Base-by-base conservation (phyloP, 2,113 vertebrate species). In the Lanius collurio region DNA sequence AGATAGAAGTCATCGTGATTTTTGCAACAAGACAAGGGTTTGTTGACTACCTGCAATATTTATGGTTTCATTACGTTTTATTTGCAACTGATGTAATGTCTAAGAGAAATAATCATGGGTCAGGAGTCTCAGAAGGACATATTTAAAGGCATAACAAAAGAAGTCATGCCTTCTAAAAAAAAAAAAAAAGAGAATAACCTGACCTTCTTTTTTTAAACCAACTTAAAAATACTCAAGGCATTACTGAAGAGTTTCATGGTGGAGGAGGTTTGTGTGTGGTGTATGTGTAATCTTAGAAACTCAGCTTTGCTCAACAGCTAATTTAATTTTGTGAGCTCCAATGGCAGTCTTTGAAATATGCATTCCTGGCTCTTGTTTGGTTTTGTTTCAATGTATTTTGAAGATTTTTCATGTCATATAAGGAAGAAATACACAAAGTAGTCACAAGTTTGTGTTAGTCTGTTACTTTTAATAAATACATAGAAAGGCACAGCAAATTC, bases 81-180 rank as follows among this genome's bases (percentile, higher is more conserved):
- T 97, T 95, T 95, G 90, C 93, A 89, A 96, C 93, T 97, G 95
- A 95, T 93, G 94, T 95, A 96, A 95, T 95, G 96, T 96, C 96
- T 97, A 95, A 94, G 92, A 95, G 94, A 73, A 93, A 74, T 80
- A 93, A 85, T 81, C 90, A 89, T 1, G 21, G 92, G 89, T 94
- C 90, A 94, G 37, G 79, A 95, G 90, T 78, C 94, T 88, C 73
- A 30, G 85, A 86, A 96, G 93, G 96, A 83, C 90, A 81, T 53
- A 41, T 86, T 78, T 92, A 94, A 94, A 95, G 68, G 23, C 95
- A 68, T 37, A 90, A 90, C 82, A 93, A 81, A 85, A 96, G 55
- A 90, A 76, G 85, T 95, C 87, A 89, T 92, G 56, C 30, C 47
- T 93, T 86, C 71, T 83, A 24, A 87, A 94, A 86, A 65, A 59